Conservation (phyloP, 2,797 vertebrate species). For the Rhabdomys pumilio region DNA sequence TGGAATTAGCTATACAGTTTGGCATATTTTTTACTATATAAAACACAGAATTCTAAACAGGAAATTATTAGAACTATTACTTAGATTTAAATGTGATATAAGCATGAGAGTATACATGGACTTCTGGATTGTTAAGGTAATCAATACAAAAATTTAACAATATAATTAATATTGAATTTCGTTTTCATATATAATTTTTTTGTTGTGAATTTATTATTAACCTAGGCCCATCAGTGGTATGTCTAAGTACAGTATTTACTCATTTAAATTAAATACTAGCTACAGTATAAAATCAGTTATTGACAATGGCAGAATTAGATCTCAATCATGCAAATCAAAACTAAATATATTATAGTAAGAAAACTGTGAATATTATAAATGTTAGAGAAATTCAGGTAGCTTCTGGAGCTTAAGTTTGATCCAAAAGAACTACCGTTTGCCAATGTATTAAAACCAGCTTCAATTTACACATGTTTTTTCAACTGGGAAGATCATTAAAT, state of each 20-base stretch:
- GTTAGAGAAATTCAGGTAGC: neutral
- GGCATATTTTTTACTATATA: neutral
- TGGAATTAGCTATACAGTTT: neutral
- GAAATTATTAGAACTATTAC: neutral
- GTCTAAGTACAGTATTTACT: fast-evolving
- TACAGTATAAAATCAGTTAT: neutral
- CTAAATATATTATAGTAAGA: neutral
- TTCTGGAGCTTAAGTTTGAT: neutral
- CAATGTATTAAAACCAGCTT: neutral
- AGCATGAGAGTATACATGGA: neutral
- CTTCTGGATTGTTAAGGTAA: neutral
- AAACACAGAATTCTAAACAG: constrained; percentile 8
- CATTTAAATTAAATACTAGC: neutral
- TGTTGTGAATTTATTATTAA: neutral
- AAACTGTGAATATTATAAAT: constrained; percentile 10
- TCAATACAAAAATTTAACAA: neutral
- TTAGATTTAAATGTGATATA: constrained; percentile 10
- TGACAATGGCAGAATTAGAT: neutral
- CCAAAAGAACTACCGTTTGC: neutral
- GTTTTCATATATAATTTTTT: neutral
- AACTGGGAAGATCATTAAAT: neutral
- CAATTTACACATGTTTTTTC: constrained; percentile 35
- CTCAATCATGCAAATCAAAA: constrained; percentile 3
- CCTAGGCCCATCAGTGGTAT: neutral
- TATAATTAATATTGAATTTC: neutral